Base-by-base conservation (phyloP, 2,797 vertebrate species). In the Tiaroga cobitis region DNA sequence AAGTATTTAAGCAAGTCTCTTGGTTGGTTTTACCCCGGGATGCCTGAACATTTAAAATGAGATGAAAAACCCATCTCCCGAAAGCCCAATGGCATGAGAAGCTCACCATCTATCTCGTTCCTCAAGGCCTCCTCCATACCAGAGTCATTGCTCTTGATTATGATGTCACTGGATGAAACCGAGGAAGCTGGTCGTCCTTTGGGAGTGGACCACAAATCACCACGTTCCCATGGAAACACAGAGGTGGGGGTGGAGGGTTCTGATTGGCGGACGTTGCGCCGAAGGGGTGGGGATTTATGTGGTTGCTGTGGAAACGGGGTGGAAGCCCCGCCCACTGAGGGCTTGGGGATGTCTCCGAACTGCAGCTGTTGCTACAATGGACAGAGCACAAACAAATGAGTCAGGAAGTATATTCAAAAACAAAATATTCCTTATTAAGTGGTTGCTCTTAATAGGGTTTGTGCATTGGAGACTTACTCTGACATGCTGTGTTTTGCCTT, bases 181-280 rank as follows among this genome's bases (percentile, higher is more conserved):
- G 43, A 81, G 5, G 87, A 87, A 41, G 86, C 46, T 15, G 86
- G 86, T 56, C 21, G 90, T 81, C 91, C 95, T 87, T 85, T 93
- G 85, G 87, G 88, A 81, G 87, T 75, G 37, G 90, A 86, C 84
- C 83, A 89, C 0, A 89, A 82, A 83, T 94, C 91, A 59, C 93
- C 91, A 34, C 93, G 94, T 91, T 96, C 96, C 95, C 96, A 96
- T 0, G 96, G 95, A 95, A 96, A 96, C 82, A 67, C 88, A 81
- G 92, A 90, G 46, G 79, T 88, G 37, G 93, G 91, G 83, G 93
- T 92, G 56, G 93, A 93, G 49, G 51, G 19, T 5, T 95, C 94
- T 0, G 90, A 91, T 85, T 93, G 94, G 88, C 93, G 15, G 0
- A 89, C 83, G 0, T 90, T 83, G 46, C 90, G 93, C 13, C 89